Conservation (phyloP, 2,797 vertebrate species). For the Parambassis ranga region DNA sequence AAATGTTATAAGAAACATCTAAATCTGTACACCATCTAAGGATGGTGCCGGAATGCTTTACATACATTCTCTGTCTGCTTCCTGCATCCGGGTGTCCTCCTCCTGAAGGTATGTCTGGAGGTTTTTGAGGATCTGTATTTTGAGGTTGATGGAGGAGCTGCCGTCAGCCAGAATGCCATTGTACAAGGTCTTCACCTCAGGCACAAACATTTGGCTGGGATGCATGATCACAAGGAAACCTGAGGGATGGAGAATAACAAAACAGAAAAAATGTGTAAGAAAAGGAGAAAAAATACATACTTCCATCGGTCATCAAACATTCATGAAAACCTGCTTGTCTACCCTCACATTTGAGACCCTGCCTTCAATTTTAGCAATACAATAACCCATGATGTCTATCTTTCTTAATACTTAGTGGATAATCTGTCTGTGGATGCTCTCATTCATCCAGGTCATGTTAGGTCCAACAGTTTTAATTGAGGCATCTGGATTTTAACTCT, state of each 20-base stretch:
- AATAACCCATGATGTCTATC: neutral
- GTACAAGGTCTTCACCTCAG: conserved; percentile 94
- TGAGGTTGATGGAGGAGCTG: conserved; percentile 90
- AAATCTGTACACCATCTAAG: neutral
- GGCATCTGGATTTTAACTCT: no score
- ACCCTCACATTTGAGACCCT: no score
- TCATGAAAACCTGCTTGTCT: no score
- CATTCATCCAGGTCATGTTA: no score
- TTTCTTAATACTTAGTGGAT: neutral
- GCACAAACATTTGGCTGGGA: conserved; percentile 97
- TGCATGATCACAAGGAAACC: conserved; percentile 98
- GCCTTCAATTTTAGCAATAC: no score
- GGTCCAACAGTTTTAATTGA: no score
- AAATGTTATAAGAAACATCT: neutral
- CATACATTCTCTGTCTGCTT: conserved; percentile 96
- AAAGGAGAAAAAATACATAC: neutral
- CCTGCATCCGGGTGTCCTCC: conserved; percentile 97
- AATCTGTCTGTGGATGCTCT: no score
- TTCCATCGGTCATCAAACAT: no score
- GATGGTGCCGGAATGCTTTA: conserved; percentile 17
- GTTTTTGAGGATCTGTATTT: conserved; percentile 98
- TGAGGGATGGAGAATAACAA: conserved; percentile 52
- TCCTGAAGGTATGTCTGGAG: conserved; percentile 98
- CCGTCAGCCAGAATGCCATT: conserved; percentile 93
- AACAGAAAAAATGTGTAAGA: neutral